Evolutionary conservation across 2,888 invertebrate genomes (phyloP), one percentile per base, ranked within the genome.

Genomic region (Hipparchia semele): DNA sequence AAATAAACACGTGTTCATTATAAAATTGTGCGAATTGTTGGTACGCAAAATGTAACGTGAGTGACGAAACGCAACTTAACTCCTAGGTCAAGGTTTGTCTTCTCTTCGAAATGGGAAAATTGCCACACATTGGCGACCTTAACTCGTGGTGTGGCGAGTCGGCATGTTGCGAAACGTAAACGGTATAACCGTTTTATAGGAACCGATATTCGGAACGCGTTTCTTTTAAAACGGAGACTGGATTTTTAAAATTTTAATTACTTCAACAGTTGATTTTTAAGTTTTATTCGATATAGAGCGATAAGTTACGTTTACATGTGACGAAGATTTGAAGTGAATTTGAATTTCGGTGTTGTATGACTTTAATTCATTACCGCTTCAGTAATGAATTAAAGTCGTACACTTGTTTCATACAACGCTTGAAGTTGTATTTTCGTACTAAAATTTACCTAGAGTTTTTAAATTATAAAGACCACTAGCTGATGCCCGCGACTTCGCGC

Each of bases 31-130:
- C 66, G 59, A 73, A 72, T 73, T 68, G 70, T 74, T 76, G 54
- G 73, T 64, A 71, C 86, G 86, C 87, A 86, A 87, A 85, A 79
- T 80, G 81, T 80, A 87, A 82, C 82, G 79, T 78, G 82, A 83
- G 80, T 93, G 91, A 88, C 89, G 92, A 93, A 93, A 93, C 82
- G 76, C 84, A 85, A 89, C 86, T 87, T 88, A 87, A 90, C 86
- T 92, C 94, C 91, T 94, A 93, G 93, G 94, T 94, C 94, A 94
- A 93, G 94, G 94, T 89, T 86, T 82, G 81, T 84, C 87, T 90
- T 90, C 86, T 92, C 92, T 90, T 93, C 92, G 91, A 91, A 94
- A 90, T 92, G 91, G 89, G 90, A 92, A 91, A 92, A 93, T 94
- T 94, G 92, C 94, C 91, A 92, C 93, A 93, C 81, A 90, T 88